phyloP scores from a whole-genome alignment of 1,140 invertebrate genomes.

The Dryas iulia region DNA sequence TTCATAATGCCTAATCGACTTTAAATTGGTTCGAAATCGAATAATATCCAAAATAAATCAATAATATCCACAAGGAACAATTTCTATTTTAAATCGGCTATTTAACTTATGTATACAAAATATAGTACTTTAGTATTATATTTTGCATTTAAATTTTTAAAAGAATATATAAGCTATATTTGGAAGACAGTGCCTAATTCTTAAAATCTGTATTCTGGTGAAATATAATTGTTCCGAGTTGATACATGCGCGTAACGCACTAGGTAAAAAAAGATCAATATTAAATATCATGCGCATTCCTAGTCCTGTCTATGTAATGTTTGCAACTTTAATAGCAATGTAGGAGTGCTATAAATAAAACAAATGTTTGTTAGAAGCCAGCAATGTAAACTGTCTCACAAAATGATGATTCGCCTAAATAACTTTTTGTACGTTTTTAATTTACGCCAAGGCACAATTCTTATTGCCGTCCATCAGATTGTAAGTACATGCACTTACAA shows the following conservation, averaged over 20 bases:
- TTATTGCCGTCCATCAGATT: slow-evolving; percentile 76
- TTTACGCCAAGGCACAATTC: slow-evolving; percentile 74
- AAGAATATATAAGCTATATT: too few species aligned
- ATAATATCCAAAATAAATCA: too few species aligned
- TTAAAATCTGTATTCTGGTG: not conserved
- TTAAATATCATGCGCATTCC: slow-evolving; percentile 58
- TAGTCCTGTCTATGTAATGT: slow-evolving; percentile 42
- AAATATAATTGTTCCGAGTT: not conserved
- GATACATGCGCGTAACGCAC: slow-evolving; percentile 52
- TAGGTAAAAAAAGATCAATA: slow-evolving; percentile 59
- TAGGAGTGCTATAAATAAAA: slow-evolving; percentile 50
- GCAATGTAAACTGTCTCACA: slow-evolving; percentile 66
- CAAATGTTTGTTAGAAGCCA: slow-evolving; percentile 71
- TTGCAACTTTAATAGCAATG: slow-evolving; percentile 45
- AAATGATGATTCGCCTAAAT: slow-evolving; percentile 73
- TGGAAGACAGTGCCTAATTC: too few species aligned
- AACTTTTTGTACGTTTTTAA: slow-evolving; percentile 74
- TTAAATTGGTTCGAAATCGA: too few species aligned
- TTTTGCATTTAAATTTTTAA: too few species aligned
- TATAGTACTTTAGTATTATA: too few species aligned
- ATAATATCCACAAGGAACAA: too few species aligned
- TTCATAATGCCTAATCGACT: too few species aligned
- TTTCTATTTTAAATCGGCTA: too few species aligned
- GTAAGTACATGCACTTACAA: slow-evolving; percentile 48
- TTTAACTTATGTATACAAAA: too few species aligned